Evolutionary conservation across 2,113 vertebrate species (phyloP), one percentile per base, ranked within the genome.

Genomic region (Lampris megalopsis): DNA sequence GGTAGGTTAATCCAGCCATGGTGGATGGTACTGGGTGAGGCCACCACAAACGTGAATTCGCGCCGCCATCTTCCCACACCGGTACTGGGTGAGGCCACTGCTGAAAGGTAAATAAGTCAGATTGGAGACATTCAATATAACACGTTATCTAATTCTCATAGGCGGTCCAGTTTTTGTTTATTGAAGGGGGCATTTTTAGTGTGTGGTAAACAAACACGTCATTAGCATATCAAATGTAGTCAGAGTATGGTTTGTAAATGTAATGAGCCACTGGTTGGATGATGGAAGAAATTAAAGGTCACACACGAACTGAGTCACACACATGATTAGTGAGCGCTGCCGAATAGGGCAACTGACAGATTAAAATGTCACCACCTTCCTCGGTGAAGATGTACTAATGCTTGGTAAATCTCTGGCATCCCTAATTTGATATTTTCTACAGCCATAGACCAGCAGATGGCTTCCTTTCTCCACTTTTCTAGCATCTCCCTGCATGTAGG

Each of bases 381-480:
- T 65, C 11, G 77, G 60, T 56, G 54, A 63, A 65, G 67, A 52
- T 41, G 43, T 7, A 62, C 42, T 45, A 5, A 24, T 24, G 24
- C 24, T 1, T 50, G 63, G 7, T 49, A 64, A 82, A 4, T 42
- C 6, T 11, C 8, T 56, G 37, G 45, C 64, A 47, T 9, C 1
- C 63, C 77, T 0, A 37, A 52, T 57, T 64, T 9, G 63, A 49
- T n/a, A 5, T 40, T 75, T 75, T 68, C 60, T 6, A 2, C 24
- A 24, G 24, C 35, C 1, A 0, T 53, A 57, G 66, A 62, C 87
- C 93, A 89, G 62, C 42, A 93, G 93, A 56, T 73, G 92, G 86
- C 35, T 5, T n/a, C 75, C 67, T 91, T 66, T 35, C 36, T 45
- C 70, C 58, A 82, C 13, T 81, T 88, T 88, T 82, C 76, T 10